A percentile compares a stretch with the other conserved stretches of the same genome.
Conservation (phyloP, 2,113 vertebrate species). For the Eurypyga helias region DNA sequence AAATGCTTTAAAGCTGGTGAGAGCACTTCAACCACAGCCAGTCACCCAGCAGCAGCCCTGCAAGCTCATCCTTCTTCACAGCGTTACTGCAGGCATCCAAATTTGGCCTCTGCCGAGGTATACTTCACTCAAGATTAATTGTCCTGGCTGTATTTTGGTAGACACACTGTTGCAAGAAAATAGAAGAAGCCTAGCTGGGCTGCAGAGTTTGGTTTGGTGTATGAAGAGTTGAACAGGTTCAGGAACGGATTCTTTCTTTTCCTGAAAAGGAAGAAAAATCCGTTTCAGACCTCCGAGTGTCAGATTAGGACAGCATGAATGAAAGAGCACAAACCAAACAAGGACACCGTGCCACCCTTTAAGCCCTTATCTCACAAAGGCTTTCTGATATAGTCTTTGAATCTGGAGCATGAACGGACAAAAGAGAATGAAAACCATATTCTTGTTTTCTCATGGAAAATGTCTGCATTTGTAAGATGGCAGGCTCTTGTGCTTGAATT, state of each 20-base stretch:
- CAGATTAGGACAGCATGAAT: not conserved
- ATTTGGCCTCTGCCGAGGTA: not conserved
- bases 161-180: not conserved
- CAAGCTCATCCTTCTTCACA: not conserved
- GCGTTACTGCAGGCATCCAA: fast-evolving
- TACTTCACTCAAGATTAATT: not conserved
- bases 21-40: not conserved
- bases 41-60: not conserved
- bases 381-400: not conserved
- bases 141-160: not conserved
- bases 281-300: not conserved
- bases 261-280: not conserved
- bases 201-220: not conserved
- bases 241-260: not conserved
- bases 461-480: not conserved
- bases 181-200: not conserved
- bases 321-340: not conserved
- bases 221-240: not conserved
- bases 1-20: not conserved
- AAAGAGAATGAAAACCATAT: not conserved
- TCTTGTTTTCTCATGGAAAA: not conserved
- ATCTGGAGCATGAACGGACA: not conserved
- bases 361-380: not conserved
- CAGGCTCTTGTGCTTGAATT: not conserved
- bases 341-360: not conserved